These are phyloP conservation scores for Druon quercuslanigerum DNA, from an alignment of 1,140 invertebrate species.

Conservation along the genomic window DNA sequence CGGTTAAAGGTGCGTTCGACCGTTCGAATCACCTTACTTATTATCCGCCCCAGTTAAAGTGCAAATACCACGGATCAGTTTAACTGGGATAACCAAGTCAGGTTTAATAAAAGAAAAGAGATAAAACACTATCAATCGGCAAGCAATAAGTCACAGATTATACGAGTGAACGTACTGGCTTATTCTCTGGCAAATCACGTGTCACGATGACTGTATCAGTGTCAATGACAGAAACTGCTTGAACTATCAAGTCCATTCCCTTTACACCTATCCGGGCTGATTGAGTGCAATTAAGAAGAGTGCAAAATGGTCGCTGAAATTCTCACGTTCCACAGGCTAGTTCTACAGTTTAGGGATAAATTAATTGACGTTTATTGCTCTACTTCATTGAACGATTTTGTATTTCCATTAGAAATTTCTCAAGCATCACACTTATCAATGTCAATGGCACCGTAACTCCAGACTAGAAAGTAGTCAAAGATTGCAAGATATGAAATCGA, in stretches of 20 bases:
- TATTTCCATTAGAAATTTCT: constrained; percentile 9
- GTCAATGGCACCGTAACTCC: constrained; percentile 39
- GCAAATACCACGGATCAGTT: constrained; percentile 34
- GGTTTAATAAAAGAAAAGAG: constrained; percentile 38
- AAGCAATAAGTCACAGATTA: constrained; percentile 45
- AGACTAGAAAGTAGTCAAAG: constrained; percentile 8
- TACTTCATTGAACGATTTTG: background rate
- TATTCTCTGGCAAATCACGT: constrained; percentile 44
- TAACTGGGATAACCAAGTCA: constrained; percentile 31
- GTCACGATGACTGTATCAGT: constrained; percentile 46
- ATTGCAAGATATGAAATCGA: background rate
- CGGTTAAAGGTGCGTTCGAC: background rate
- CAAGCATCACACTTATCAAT: constrained; percentile 22
- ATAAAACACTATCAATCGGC: constrained; percentile 48
- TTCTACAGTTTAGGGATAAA: constrained; percentile 14
- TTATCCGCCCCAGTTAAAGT: constrained; percentile 18
- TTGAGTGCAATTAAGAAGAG: background rate
- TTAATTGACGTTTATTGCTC: constrained; percentile 17
- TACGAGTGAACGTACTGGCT: constrained; percentile 47
- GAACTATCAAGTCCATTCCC: constrained; percentile 12
- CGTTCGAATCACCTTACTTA: background rate
- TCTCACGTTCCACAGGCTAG: constrained; percentile 40
- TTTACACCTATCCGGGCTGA: constrained; percentile 6
- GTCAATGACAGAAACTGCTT: constrained; percentile 56
- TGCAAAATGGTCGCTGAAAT: constrained; percentile 22